Conservation (phyloP, 2,888 invertebrate species). For the Synanthedon tipuliformis region DNA sequence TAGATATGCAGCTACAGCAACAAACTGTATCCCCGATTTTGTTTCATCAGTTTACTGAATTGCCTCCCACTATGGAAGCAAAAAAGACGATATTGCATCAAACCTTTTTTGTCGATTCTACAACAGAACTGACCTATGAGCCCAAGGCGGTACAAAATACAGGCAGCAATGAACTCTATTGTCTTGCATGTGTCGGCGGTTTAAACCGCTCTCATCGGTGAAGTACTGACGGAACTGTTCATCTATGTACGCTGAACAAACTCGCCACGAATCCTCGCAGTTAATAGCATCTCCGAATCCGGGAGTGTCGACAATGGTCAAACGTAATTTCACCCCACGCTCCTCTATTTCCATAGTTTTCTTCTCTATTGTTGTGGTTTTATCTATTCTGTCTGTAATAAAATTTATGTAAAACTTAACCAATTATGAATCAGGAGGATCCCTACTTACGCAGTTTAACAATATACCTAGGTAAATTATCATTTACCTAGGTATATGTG, state of each 20-base stretch:
- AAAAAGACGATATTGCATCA: too few relatives aligned
- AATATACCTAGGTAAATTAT: too few relatives aligned
- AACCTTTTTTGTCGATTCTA: background rate
- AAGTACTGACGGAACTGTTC: conserved; percentile 88
- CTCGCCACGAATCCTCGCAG: conserved; percentile 93
- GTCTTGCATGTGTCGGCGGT: conserved; percentile 94
- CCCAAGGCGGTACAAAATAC: conserved; percentile 95
- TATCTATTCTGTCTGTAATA: conserved; percentile 73
- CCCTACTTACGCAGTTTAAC: too few relatives aligned
- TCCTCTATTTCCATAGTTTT: conserved; percentile 96
- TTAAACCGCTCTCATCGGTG: conserved; percentile 94
- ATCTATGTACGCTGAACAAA: conserved; percentile 92
- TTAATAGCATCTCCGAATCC: conserved; percentile 95
- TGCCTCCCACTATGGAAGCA: too few relatives aligned
- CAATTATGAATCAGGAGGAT: too few relatives aligned
- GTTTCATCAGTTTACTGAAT: too few relatives aligned
- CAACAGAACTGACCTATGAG: conserved; percentile 81
- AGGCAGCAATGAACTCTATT: conserved; percentile 96
- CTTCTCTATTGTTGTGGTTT: conserved; percentile 79
- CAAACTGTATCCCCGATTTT: too few relatives aligned
- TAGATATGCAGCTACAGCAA: too few relatives aligned
- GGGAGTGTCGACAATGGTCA: conserved; percentile 96
- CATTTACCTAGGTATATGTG: too few relatives aligned
- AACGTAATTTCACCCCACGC: conserved; percentile 87
- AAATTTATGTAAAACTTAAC: too few relatives aligned